phyloP scores from a whole-genome alignment of 2,797 vertebrate species.

The Scyliorhinus canicula region DNA sequence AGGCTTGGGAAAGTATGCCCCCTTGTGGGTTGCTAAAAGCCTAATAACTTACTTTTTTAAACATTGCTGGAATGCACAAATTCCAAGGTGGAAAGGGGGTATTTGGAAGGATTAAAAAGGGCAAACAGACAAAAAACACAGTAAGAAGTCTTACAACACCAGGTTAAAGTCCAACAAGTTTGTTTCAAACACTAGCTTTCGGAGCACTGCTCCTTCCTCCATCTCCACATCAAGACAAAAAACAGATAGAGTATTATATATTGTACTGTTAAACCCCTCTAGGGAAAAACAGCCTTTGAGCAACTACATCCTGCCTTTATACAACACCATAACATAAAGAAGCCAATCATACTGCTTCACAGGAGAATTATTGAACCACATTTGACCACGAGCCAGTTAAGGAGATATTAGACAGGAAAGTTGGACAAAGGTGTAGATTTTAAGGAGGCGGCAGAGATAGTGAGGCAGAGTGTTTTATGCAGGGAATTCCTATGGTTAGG shows the following conservation, averaged over 20 bases:
- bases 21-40: constrained; percentile 31
- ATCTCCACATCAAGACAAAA: too few relatives aligned
- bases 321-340: background rate
- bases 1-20: constrained; percentile 17
- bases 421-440: background rate
- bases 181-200: too few relatives aligned
- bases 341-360: background rate
- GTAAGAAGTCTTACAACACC: too few relatives aligned
- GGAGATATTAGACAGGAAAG: background rate
- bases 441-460: background rate
- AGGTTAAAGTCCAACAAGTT: too few relatives aligned
- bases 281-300: background rate
- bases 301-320: background rate
- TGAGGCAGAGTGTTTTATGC: too few relatives aligned
- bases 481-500: background rate
- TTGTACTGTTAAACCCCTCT: background rate
- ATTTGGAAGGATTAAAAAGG: background rate
- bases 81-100: too few relatives aligned
- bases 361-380: background rate
- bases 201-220: too few relatives aligned
- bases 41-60: background rate
- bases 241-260: background rate
- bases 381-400: background rate
- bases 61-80: background rate
- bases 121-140: background rate